Percentiles rank a stretch among this genome's conserved stretches.
Evolutionary conservation across 2,797 vertebrate genomes (phyloP).

Genomic region (Chanos chanos): DNA sequence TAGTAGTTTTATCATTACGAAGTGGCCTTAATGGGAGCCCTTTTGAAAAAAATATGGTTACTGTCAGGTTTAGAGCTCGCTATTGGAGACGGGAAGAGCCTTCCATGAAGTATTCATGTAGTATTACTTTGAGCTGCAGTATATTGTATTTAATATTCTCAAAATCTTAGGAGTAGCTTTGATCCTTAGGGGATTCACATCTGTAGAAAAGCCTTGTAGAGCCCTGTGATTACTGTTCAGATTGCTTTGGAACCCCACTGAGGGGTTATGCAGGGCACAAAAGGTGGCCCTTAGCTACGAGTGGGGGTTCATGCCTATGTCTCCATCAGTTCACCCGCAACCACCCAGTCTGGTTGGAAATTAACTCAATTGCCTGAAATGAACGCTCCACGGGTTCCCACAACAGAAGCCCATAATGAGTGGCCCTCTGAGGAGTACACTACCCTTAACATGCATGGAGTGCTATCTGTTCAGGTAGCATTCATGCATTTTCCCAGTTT

Average conservation of each 20-base stretch:
- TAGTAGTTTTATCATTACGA: too few relatives aligned
- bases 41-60: too few relatives aligned
- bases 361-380: slow-evolving; percentile 66
- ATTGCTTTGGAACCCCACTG: slow-evolving; percentile 64
- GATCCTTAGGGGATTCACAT: slow-evolving; percentile 43
- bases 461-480: not conserved
- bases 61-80: not conserved
- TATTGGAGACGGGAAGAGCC: slow-evolving; percentile 19
- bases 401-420: slow-evolving; percentile 30
- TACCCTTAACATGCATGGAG: not conserved
- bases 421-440: slow-evolving; percentile 7
- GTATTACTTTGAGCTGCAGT: slow-evolving; percentile 46
- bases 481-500: slow-evolving; percentile 14
- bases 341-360: slow-evolving; percentile 58
- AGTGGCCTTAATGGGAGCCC: too few relatives aligned
- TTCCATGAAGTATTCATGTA: slow-evolving; percentile 16
- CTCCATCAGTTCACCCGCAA: slow-evolving; percentile 46
- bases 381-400: slow-evolving; percentile 49
- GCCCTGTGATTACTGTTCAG: slow-evolving; percentile 48
- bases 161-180: slow-evolving; percentile 41
- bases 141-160: slow-evolving; percentile 47
- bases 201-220: slow-evolving; percentile 44
- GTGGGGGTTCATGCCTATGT: too few relatives aligned
- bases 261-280: slow-evolving; percentile 61
- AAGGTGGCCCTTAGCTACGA: slow-evolving; percentile 62